phyloP scores from a whole-genome alignment of 2,797 vertebrate species.

The Emys orbicularis region DNA sequence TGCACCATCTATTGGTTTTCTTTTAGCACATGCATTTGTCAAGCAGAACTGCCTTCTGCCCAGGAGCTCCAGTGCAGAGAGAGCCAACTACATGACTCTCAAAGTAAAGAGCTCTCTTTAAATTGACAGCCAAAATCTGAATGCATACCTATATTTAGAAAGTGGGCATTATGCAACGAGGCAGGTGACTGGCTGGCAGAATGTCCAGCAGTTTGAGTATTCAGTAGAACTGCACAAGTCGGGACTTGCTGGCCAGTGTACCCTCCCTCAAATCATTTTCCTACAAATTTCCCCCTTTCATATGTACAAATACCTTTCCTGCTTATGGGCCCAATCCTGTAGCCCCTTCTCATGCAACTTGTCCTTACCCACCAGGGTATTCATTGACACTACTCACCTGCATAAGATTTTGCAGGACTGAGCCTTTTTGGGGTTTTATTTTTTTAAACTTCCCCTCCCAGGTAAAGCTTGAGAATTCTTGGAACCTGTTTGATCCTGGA shows the following conservation, averaged over 20 bases:
- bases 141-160: not conserved
- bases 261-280: not conserved
- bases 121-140: not conserved
- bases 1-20: not conserved
- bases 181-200: not conserved
- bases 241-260: not conserved
- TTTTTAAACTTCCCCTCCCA: not conserved
- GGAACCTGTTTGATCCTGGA: not conserved
- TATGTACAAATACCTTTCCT: constrained; percentile 2
- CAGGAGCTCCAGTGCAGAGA: not conserved
- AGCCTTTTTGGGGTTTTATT: not conserved
- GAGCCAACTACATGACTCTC: not conserved
- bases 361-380: not conserved
- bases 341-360: not conserved
- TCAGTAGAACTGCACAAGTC: not conserved
- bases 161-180: not conserved
- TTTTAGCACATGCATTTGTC: not conserved
- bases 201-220: not conserved
- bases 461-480: constrained; percentile 1
- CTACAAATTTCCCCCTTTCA: not conserved
- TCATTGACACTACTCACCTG: not conserved
- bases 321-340: not conserved
- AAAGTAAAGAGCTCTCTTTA: not conserved
- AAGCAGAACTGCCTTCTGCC: not conserved
- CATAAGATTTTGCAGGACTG: not conserved